These are phyloP conservation scores for Lepus timidus DNA, from an alignment of 2,113 vertebrate species.

Conservation along the genomic window DNA sequence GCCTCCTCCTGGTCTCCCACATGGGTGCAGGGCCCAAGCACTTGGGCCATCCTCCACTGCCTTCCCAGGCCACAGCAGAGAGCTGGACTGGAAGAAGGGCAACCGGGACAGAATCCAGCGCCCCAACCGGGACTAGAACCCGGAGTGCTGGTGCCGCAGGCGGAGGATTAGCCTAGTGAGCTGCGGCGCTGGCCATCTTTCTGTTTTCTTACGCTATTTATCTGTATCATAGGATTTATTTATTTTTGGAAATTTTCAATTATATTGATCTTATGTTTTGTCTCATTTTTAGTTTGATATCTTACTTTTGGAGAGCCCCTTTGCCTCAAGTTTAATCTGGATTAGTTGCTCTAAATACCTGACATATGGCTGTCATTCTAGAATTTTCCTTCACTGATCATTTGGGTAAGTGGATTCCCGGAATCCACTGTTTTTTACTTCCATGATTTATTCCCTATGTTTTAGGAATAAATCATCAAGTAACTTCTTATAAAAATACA, in stretches of 20 bases:
- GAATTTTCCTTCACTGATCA: neutral
- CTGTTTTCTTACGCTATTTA: neutral
- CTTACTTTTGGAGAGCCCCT: neutral
- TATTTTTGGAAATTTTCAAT: neutral
- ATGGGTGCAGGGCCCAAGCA: too few relatives aligned
- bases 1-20: too few relatives aligned
- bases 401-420: neutral
- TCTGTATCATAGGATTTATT: neutral
- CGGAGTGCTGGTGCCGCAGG: too few relatives aligned
- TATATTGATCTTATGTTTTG: neutral
- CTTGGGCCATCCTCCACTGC: too few relatives aligned
- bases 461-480: neutral
- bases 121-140: too few relatives aligned
- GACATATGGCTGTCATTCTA: neutral
- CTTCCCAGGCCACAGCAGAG: too few relatives aligned
- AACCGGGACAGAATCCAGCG: too few relatives aligned
- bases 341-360: neutral
- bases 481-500: neutral
- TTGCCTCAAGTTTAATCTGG: neutral
- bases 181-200: too few relatives aligned
- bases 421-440: neutral
- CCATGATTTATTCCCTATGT: neutral
- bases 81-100: too few relatives aligned
- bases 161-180: too few relatives aligned
- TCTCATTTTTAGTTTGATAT: neutral